Conservation (phyloP, 2,113 vertebrate genomes). For the Hiodon alosoides region DNA sequence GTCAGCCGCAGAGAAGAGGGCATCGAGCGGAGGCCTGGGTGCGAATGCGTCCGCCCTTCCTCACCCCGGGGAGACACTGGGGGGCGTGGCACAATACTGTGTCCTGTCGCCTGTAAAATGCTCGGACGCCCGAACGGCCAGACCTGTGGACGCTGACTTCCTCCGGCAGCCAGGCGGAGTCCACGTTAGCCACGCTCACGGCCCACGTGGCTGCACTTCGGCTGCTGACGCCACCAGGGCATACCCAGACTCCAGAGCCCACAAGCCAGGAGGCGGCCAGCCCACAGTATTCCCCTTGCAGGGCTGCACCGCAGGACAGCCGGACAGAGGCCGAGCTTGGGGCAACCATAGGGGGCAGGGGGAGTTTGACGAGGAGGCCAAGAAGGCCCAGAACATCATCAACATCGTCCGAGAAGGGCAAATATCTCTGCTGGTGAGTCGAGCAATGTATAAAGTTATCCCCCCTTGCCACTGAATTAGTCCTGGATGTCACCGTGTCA, state of each 20-base stretch:
- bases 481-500: not conserved
- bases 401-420: slow-evolving; percentile 94
- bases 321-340: slow-evolving; percentile 63
- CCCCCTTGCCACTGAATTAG: not conserved
- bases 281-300: slow-evolving; percentile 66
- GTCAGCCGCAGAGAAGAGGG: slow-evolving; percentile 72
- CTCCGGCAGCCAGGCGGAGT: slow-evolving; percentile 54
- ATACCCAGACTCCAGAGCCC: slow-evolving; percentile 64
- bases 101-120: slow-evolving; percentile 86
- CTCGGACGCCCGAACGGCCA: slow-evolving; percentile 76
- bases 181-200: slow-evolving; percentile 51
- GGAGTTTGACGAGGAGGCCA: slow-evolving; percentile 72
- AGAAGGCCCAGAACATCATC: slow-evolving; percentile 89
- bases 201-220: slow-evolving; percentile 65
- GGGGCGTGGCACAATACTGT: slow-evolving; percentile 67
- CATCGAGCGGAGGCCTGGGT: slow-evolving; percentile 55
- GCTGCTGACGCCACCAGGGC: slow-evolving; percentile 63
- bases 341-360: slow-evolving; percentile 52
- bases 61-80: slow-evolving; percentile 59
- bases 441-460: not conserved
- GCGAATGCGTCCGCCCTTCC: slow-evolving; percentile 59
- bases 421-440: slow-evolving; percentile 87
- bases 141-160: slow-evolving; percentile 68
- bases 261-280: slow-evolving; percentile 64
- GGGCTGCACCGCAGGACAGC: slow-evolving; percentile 47